Conservation (phyloP, 2,113 vertebrate species). For the Oceanites oceanicus region DNA sequence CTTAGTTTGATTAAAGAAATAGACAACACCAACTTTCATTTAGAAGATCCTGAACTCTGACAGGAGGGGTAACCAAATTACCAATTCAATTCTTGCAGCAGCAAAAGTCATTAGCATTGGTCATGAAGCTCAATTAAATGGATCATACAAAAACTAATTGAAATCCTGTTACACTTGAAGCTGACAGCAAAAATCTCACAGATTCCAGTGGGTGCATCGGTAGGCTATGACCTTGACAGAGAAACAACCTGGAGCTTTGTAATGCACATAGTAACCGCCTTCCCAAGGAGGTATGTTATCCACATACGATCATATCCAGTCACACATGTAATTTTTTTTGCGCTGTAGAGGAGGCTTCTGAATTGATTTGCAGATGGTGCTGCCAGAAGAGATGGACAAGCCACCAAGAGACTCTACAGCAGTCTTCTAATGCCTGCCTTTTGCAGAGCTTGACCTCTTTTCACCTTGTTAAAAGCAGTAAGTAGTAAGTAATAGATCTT, state of each 20-base stretch:
- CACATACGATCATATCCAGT: not conserved
- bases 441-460: constrained; percentile 30
- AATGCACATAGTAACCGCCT: not conserved
- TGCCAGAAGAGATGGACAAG: constrained; percentile 16
- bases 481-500: constrained; percentile 65
- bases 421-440: constrained; percentile 3
- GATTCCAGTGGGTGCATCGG: not conserved
- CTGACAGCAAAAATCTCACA: not conserved
- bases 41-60: not conserved
- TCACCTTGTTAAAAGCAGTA: constrained; percentile 48
- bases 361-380: not conserved
- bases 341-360: not conserved
- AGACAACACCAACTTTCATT: not conserved
- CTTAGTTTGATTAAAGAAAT: not conserved
- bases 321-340: constrained; percentile 5
- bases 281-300: not conserved
- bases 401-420: not conserved
- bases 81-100: not conserved
- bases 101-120: not conserved
- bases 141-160: not conserved
- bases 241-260: not conserved
- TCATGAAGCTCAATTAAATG: not conserved
- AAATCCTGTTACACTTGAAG: not conserved
- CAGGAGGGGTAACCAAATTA: constrained; percentile 3
- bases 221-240: not conserved